Conservation (phyloP, 2,113 vertebrate genomes). For the Salvator merianae region DNA sequence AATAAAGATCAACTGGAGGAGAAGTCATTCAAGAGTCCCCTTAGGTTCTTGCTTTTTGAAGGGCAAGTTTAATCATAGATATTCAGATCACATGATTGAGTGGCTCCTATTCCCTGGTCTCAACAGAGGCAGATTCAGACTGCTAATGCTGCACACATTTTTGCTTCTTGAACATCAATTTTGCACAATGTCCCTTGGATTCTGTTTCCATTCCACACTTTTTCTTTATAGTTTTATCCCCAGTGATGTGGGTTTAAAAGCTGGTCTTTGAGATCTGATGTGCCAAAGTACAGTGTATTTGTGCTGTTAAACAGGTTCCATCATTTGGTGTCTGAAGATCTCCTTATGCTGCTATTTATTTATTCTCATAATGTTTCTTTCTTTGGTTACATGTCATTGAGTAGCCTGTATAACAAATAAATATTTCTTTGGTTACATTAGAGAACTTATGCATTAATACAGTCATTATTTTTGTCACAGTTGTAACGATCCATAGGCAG, state of each 20-base stretch:
- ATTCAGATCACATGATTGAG: constrained; percentile 34
- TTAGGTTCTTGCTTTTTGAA: constrained; percentile 37
- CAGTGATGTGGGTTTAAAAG: constrained; percentile 8
- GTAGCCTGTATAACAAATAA: background rate
- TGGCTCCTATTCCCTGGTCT: constrained; percentile 42
- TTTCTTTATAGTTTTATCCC: constrained; percentile 37
- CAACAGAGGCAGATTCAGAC: constrained; percentile 39
- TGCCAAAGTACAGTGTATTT: background rate
- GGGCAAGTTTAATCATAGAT: constrained; percentile 40
- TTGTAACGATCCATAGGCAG: constrained; percentile 42
- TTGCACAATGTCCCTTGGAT: constrained; percentile 46
- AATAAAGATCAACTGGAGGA: background rate
- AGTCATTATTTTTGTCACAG: constrained; percentile 41
- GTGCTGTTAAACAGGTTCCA: background rate
- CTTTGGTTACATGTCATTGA: background rate
- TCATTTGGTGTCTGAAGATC: background rate
- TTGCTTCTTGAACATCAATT: constrained; percentile 50
- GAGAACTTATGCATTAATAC: background rate
- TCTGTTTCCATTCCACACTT: constrained; percentile 57
- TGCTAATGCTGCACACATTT: constrained; percentile 35
- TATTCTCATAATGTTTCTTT: background rate
- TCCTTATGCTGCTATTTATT: background rate
- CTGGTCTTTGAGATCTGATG: background rate
- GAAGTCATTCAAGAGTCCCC: background rate
- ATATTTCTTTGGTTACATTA: background rate